Conservation (phyloP, 1,140 invertebrate species). For the Brachionus asplanchnoidis region DNA sequence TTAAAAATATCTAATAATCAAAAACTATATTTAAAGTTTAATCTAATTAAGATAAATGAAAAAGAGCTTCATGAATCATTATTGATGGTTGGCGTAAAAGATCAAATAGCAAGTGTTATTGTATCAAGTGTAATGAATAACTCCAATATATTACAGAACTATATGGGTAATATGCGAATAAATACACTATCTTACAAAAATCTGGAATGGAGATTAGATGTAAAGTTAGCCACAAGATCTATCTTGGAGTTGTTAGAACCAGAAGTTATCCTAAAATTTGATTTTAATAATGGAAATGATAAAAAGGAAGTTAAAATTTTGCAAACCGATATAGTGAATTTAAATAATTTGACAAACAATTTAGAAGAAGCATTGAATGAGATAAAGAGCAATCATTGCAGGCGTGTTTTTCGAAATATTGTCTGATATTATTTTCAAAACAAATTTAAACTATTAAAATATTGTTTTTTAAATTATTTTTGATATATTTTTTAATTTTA, state of each 20-base stretch:
- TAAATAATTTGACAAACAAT: conserved; percentile 26
- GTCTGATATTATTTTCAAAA: background rate
- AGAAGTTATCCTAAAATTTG: conserved; percentile 10
- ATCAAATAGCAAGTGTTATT: background rate
- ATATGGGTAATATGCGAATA: conserved; percentile 17
- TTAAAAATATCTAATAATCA: background rate
- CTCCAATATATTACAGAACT: background rate
- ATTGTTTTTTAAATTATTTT: background rate
- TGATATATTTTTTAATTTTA: background rate
- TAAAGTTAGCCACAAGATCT: conserved; percentile 8
- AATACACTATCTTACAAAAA: background rate
- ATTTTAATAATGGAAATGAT: background rate
- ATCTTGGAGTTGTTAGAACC: background rate
- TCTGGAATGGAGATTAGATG: conserved; percentile 33
- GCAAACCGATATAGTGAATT: conserved; percentile 38
- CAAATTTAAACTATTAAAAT: background rate
- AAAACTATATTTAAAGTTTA: background rate
- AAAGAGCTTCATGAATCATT: conserved; percentile 21
- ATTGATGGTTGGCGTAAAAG: background rate
- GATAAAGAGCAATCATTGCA: background rate
- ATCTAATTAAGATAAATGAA: background rate
- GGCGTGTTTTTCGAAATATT: conserved; percentile 17
- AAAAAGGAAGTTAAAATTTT: background rate
- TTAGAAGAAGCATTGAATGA: conserved; percentile 34
- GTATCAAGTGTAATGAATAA: background rate